Percentiles rank a stretch among this genome's conserved stretches.
Conservation (phyloP, 92 coral and sea anemone species). For the Epizoanthus ramosus region DNA sequence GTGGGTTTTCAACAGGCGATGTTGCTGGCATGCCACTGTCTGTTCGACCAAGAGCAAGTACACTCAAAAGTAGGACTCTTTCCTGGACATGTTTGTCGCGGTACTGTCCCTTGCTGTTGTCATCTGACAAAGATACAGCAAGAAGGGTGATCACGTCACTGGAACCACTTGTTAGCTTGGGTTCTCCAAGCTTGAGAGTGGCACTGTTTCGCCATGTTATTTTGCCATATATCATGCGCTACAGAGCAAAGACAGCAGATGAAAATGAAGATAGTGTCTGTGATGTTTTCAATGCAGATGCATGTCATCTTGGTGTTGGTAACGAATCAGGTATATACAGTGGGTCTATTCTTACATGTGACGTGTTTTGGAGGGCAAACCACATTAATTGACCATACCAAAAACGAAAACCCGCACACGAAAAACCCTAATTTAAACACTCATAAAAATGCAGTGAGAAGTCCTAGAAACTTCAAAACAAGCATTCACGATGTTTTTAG, state of each 20-base stretch:
- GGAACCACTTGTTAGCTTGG: conserved; percentile 75
- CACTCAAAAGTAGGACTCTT: conserved; percentile 43
- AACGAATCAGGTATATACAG: conserved; percentile 11
- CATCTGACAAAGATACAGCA: conserved; percentile 63
- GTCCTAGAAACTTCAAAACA: no score
- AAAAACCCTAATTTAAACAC: no score
- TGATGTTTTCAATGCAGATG: background rate
- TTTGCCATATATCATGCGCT: conserved; percentile 84
- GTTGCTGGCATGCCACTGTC: conserved; percentile 40
- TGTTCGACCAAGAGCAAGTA: conserved; percentile 33
- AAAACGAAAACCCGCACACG: no score
- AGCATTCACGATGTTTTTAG: no score
- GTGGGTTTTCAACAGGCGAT: conserved; percentile 70
- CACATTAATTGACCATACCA: no score
- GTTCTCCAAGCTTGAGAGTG: conserved; percentile 68
- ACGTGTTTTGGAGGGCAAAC: no score
- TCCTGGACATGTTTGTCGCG: conserved; percentile 85
- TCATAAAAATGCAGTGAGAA: no score
- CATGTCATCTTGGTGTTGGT: background rate
- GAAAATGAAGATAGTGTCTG: background rate
- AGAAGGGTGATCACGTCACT: conserved; percentile 70
- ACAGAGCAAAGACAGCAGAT: conserved; percentile 21
- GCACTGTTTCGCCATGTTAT: conserved; percentile 79
- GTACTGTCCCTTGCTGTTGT: conserved; percentile 69
- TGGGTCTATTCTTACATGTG: background rate